Percentiles rank a stretch among this genome's conserved stretches.
phyloP scores from a whole-genome alignment of 2,113 vertebrate species.

The Thamnophis sirtalis region DNA sequence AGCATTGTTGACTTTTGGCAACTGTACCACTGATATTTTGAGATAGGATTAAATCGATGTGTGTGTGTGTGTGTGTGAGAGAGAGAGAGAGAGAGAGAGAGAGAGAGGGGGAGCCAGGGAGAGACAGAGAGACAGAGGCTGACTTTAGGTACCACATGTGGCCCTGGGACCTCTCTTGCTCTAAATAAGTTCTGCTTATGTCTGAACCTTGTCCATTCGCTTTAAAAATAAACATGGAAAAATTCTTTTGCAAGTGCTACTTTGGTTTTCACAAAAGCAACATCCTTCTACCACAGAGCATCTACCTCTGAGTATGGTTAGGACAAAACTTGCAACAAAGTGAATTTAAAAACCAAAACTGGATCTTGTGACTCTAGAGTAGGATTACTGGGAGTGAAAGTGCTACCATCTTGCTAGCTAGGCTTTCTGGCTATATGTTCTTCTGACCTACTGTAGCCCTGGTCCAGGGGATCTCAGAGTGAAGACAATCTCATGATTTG shows the following conservation, averaged over 20 bases:
- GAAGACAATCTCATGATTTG: slow-evolving; percentile 3
- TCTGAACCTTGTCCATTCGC: neutral
- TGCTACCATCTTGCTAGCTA: neutral
- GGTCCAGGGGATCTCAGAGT: neutral
- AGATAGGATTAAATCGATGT: neutral
- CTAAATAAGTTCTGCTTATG: neutral
- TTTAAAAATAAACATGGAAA: neutral
- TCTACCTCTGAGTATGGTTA: neutral
- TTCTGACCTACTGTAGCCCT: neutral
- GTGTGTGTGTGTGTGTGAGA: too few species aligned
- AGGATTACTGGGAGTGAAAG: neutral
- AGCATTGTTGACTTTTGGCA: neutral
- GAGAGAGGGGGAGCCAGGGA: too few species aligned
- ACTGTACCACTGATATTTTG: neutral
- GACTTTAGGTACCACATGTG: neutral
- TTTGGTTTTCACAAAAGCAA: neutral
- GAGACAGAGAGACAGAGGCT: too few species aligned
- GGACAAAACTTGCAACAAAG: neutral
- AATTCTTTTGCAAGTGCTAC: neutral
- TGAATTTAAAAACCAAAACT: neutral
- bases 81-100: too few species aligned
- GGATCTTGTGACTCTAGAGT: neutral
- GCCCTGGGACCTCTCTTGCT: neutral
- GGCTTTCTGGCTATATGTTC: neutral
- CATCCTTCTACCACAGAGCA: neutral